Conservation (phyloP, 1,140 invertebrate species). For the Nebria ingens region DNA sequence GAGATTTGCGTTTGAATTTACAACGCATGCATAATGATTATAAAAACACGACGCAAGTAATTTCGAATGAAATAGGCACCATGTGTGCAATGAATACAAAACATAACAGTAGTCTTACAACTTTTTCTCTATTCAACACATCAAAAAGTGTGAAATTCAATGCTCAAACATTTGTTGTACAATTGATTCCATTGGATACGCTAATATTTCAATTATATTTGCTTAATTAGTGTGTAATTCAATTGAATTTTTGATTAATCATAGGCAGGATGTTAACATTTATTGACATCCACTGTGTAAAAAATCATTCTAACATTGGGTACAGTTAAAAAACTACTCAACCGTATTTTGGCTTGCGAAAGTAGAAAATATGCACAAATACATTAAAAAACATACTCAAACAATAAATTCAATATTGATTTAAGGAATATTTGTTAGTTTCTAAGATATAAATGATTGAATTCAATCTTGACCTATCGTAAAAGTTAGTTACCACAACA, state of each 20-base stretch:
- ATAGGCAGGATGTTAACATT: not conserved
- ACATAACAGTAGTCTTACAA: not conserved
- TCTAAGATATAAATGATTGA: not conserved
- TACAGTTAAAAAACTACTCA: not conserved
- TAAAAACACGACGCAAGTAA: not conserved
- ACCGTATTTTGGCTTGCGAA: no score
- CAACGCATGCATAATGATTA: no score
- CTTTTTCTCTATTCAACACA: not conserved
- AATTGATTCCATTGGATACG: not conserved
- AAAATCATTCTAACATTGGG: not conserved
- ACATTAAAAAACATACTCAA: not conserved
- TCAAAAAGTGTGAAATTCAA: not conserved
- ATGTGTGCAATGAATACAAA: slow-evolving; percentile 2
- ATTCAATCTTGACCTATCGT: not conserved
- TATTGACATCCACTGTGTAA: not conserved
- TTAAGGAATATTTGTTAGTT: not conserved
- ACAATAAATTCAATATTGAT: not conserved
- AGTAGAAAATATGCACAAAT: no score
- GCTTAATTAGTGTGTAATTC: not conserved
- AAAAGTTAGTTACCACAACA: not conserved
- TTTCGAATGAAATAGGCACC: not conserved
- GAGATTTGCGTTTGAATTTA: no score
- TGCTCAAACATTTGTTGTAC: not conserved
- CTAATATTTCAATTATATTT: not conserved
- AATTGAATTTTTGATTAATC: not conserved